Conservation (phyloP, 2,888 invertebrate species). For the Dynastes grantii region DNA sequence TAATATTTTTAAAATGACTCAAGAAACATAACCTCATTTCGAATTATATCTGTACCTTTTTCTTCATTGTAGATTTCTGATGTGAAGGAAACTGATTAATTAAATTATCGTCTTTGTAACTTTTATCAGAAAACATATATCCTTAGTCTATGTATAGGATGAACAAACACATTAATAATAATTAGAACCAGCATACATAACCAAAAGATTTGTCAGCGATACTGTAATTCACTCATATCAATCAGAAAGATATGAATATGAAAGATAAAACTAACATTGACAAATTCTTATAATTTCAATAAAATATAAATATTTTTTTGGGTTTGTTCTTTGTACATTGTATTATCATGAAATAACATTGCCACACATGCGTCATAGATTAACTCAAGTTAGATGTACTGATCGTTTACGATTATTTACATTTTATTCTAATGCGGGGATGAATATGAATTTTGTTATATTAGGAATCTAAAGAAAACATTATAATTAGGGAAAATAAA, state of each 20-base stretch:
- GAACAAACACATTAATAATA: neutral
- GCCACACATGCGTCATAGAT: too few relatives aligned
- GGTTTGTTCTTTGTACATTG: too few relatives aligned
- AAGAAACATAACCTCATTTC: neutral
- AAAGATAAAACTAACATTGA: neutral
- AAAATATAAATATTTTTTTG: neutral
- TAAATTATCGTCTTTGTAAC: constrained; percentile 24
- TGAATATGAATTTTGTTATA: too few relatives aligned
- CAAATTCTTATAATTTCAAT: neutral
- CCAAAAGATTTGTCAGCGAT: neutral
- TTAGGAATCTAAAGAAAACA: neutral
- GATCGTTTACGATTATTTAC: too few relatives aligned
- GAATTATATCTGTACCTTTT: constrained; percentile 24
- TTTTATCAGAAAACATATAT: constrained; percentile 32
- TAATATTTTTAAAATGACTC: constrained; percentile 52
- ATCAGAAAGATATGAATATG: too few relatives aligned
- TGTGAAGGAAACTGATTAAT: constrained; percentile 26
- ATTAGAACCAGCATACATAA: neutral
- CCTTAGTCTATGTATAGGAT: neutral
- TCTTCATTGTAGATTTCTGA: constrained; percentile 40
- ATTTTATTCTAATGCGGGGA: too few relatives aligned
- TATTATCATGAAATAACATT: too few relatives aligned
- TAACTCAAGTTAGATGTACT: too few relatives aligned
- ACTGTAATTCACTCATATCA: neutral
- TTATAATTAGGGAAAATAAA: neutral